These are phyloP conservation scores for Bugula neritina DNA, from an alignment of 2,888 invertebrate species.

Conservation along the genomic window DNA sequence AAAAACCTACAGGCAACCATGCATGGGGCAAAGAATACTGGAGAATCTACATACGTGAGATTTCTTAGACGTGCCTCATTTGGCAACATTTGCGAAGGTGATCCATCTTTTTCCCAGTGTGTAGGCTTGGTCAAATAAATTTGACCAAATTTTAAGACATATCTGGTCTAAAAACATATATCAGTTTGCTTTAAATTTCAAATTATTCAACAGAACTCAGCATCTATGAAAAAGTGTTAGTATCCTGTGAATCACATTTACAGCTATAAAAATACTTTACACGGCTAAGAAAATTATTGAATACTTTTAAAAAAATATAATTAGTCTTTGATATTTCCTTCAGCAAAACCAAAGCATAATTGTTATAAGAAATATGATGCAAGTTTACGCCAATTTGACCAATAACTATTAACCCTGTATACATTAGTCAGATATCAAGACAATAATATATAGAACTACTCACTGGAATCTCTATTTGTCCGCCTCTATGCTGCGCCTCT, in stretches of 20 bases:
- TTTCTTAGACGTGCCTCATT: slow-evolving; percentile 96
- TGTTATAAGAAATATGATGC: neutral
- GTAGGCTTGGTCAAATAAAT: slow-evolving; percentile 98
- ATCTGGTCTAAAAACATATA: slow-evolving; percentile 63
- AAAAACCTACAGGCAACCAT: neutral
- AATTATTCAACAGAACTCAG: neutral
- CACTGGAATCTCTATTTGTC: slow-evolving; percentile 64
- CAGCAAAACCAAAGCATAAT: neutral
- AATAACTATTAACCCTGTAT: neutral
- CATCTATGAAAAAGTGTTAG: no score
- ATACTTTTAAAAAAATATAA: no score
- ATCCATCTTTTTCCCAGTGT: slow-evolving; percentile 99
- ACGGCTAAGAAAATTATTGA: no score
- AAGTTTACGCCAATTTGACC: no score
- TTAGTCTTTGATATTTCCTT: no score
- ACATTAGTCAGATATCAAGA: neutral
- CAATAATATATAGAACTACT: slow-evolving; percentile 30
- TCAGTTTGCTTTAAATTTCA: neutral
- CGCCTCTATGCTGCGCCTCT: slow-evolving; percentile 92
- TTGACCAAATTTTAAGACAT: slow-evolving; percentile 93
- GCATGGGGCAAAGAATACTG: neutral
- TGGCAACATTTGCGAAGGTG: slow-evolving; percentile 98
- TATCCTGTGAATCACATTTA: no score
- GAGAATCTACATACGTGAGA: slow-evolving; percentile 62
- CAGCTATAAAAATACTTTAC: no score